These are phyloP conservation scores for Ophion ellenae DNA, from an alignment of 2,888 invertebrate genomes.

Conservation along the genomic window DNA sequence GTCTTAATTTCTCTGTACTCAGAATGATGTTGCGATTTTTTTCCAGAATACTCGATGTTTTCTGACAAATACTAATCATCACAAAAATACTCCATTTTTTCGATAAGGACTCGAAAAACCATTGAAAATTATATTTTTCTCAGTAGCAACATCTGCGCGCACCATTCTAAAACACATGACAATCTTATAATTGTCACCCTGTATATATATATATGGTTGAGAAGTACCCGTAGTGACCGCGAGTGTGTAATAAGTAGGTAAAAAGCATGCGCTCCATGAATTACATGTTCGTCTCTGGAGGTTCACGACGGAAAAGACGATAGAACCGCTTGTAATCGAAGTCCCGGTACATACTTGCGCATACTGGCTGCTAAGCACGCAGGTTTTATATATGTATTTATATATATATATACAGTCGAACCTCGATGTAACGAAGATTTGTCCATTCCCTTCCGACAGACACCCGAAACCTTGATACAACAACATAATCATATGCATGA, in stretches of 20 bases:
- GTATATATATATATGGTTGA: conserved; percentile 2
- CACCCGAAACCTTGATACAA: no score
- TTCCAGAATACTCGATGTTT: no score
- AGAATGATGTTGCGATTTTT: no score
- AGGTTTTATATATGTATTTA: not conserved
- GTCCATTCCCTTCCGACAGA: no score
- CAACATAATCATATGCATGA: no score
- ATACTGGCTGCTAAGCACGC: not conserved
- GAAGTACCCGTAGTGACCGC: not conserved
- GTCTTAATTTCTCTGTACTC: no score
- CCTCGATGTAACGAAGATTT: no score
- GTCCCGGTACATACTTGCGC: not conserved
- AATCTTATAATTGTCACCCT: not conserved
- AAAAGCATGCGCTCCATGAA: conserved; percentile 47
- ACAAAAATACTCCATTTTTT: no score
- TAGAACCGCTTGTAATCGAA: conserved; percentile 52
- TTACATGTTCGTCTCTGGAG: conserved; percentile 43
- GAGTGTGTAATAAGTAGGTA: conserved; percentile 44
- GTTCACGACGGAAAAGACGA: conserved; percentile 46
- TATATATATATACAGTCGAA: not conserved
- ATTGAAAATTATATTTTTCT: no score
- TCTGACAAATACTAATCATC: no score
- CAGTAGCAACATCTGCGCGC: no score
- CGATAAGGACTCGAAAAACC: no score
- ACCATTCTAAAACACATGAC: not conserved